Base-by-base conservation (phyloP, 2,797 vertebrate species). In the Semotilus atromaculatus region DNA sequence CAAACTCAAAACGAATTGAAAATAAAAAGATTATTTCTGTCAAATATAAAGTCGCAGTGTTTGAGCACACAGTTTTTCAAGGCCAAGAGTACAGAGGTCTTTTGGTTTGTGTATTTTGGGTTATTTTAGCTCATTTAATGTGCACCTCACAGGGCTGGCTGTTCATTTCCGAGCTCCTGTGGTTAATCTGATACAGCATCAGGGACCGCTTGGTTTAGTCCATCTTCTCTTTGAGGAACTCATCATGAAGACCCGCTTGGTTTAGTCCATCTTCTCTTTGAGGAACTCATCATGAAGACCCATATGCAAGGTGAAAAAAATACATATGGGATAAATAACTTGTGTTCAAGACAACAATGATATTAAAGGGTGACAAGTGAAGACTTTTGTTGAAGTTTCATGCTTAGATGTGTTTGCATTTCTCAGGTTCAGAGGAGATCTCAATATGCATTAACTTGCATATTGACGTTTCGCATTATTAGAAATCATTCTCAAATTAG, bases 1-100 rank as follows among this genome's bases (percentile, higher is more conserved):
- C 38, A 45, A 66, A 82, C 53, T 71, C n/a, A 74, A 16, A 62
- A 31, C n/a, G 3, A 48, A 60, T 62, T 11, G 26, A 73, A 81
- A 73, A 48, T 73, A 64, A 73, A 81, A 31, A 11, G 29, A 48
- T 82, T 73, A 48, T 43, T 82, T n/a, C 68, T 62, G 26, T 73
- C 43, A 82, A 73, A 82, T 82, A 34, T 31, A 62, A 72, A 31
- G 40, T 16, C 29, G 34, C 21, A n/a, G 55, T 73, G 53, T 60
- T 23, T 43, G 53, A 16, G 36, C 36, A 23, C 6, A n/a, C 31
- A 45, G 67, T 43, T 72, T 72, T 72, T 73, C 13, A 62, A 60
- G 68, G 38, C n/a, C 68, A 34, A 23, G 19, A 62, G 55, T 6
- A 64, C 70, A 82, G 55, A 36, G 7, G 55, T 51, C 29, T 64